Percentiles rank a stretch among this genome's conserved stretches.
phyloP scores from a whole-genome alignment of 2,113 vertebrate genomes.

The Gorsachius goisagi region DNA sequence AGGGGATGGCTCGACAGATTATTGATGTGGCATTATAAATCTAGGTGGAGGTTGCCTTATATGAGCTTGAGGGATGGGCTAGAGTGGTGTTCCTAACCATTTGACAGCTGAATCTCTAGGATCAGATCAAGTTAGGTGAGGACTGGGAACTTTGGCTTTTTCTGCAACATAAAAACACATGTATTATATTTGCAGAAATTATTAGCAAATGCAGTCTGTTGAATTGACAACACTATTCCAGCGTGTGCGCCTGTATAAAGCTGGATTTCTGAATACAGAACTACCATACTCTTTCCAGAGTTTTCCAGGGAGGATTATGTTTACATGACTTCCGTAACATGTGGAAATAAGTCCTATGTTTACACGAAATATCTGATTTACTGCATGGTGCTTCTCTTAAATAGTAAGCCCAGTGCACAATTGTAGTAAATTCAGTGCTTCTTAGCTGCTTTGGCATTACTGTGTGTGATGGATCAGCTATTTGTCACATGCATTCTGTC shows the following conservation, averaged over 20 bases:
- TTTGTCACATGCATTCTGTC: not conserved
- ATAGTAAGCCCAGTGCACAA: not conserved
- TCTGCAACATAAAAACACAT: not conserved
- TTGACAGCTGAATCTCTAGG: not conserved
- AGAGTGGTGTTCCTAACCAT: accelerated
- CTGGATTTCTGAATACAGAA: not conserved
- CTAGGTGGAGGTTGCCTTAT: not conserved
- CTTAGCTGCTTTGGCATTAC: not conserved
- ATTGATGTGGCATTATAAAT: not conserved
- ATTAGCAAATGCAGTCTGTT: not conserved
- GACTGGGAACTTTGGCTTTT: not conserved
- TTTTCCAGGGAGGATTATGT: not conserved
- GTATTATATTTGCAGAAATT: not conserved
- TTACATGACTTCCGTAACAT: not conserved
- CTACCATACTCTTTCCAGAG: not conserved
- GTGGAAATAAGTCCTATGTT: not conserved
- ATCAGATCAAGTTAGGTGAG: not conserved
- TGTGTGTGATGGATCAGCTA: not conserved
- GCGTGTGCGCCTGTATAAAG: not conserved
- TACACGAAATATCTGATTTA: not conserved
- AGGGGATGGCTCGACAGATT: not conserved
- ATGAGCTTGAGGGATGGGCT: not conserved
- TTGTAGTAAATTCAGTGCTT: not conserved
- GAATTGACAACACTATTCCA: not conserved
- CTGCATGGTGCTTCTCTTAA: not conserved